These are phyloP conservation scores for Drosophila mojavensis DNA, from an alignment of 1,140 invertebrate species.

Conservation along the genomic window DNA sequence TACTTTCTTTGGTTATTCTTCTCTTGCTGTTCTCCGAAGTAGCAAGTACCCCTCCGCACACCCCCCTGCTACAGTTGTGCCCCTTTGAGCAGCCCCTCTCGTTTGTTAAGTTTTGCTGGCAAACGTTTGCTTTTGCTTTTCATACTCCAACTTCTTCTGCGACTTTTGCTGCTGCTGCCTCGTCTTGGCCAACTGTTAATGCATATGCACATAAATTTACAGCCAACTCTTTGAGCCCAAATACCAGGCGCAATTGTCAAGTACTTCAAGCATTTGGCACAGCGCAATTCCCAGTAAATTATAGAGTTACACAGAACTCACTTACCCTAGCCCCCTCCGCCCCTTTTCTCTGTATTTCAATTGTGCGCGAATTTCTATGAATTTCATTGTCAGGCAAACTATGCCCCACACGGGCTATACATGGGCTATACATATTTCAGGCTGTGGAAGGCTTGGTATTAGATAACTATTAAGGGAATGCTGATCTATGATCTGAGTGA, in stretches of 20 bases:
- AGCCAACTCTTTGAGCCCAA: constrained; percentile 13
- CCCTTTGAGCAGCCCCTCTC: constrained; percentile 29
- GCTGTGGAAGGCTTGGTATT: too few relatives aligned
- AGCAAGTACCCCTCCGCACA: constrained; percentile 16
- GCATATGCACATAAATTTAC: constrained; percentile 75
- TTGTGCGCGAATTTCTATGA: too few relatives aligned
- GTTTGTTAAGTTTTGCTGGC: constrained; percentile 65
- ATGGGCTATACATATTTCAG: too few relatives aligned
- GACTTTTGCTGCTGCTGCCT: background rate
- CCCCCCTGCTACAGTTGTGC: background rate
- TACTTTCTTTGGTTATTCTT: background rate
- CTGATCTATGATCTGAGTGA: too few relatives aligned
- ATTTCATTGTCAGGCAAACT: too few relatives aligned
- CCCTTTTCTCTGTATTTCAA: background rate
- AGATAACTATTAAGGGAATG: too few relatives aligned
- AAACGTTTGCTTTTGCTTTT: constrained; percentile 8
- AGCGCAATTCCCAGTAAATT: background rate
- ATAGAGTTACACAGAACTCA: background rate
- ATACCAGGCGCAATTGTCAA: constrained; percentile 14
- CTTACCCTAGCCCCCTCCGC: background rate
- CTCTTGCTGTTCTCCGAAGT: too few relatives aligned
- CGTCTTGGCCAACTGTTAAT: constrained; percentile 55
- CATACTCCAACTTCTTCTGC: background rate
- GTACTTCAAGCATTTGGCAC: background rate
- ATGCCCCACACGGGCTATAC: too few relatives aligned